Evolutionary conservation across 2,888 invertebrate genomes (phyloP), one percentile per base, ranked within the genome.

Genomic region (Pherbina coryleti): DNA sequence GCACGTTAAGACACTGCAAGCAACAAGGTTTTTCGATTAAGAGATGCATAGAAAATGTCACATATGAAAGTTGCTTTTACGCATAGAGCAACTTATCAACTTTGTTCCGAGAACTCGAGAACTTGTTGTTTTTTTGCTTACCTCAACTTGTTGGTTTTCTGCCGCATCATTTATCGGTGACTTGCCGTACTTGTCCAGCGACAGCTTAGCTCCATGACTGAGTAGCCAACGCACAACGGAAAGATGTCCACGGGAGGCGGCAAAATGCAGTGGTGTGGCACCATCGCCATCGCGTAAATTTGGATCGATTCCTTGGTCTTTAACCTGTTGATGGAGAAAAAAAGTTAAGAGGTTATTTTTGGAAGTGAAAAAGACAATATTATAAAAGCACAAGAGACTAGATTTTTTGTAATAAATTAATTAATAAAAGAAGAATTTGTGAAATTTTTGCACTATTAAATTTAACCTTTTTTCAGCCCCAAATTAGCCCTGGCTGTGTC

Each of bases 161-260:
- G 96, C 96, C 0, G 97, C 97, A 88, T 96, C 96, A 86, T 97
- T 96, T 82, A 97, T 94, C 5, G 97, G 96, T 86, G 95, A 96
- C 90, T 97, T 96, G 78, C 97, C 96, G 84, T 95, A 95, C 86
- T 96, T 94, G 90, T 97, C 97, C 80, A 95, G 91, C 19, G 94
- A 93, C 28, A 97, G 91, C 81, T 94, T 92, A 34, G 96, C 96
- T 0, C 96, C 96, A 84, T 96, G 95, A 82, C 94, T 92, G 64
- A 97, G 91, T 81, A 97, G 90, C 97, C 97, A 97, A 82, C 95
- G 93, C 1, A 94, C 94, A 0, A 96, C 95, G 77, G 93, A 92
- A 60, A 95, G 90, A 86, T 97, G 96, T 0, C 96, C 96, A 71
- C 96, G 91, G 75, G 96, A 95, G 3, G 96, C 95, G 5, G 97